phyloP scores from a whole-genome alignment of 1,140 invertebrate genomes.

The Heliconius hermathena region DNA sequence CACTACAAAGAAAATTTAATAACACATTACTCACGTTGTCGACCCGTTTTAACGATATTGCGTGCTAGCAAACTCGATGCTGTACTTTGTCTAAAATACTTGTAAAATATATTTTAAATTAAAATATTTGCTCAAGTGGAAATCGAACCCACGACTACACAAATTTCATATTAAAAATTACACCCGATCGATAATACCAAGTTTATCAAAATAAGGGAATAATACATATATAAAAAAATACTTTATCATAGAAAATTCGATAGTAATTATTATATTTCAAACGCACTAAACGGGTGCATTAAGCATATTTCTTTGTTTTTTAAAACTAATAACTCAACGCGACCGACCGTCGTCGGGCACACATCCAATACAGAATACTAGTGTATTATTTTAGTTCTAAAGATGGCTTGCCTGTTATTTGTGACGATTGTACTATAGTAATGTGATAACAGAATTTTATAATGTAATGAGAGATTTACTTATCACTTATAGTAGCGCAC shows the following conservation, averaged over 20 bases:
- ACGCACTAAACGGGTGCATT: background rate
- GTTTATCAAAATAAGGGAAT: too few species aligned
- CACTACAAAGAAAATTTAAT: background rate
- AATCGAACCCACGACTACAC: background rate
- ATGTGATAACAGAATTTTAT: background rate
- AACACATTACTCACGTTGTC: background rate
- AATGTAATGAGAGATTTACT: background rate
- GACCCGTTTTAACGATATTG: background rate
- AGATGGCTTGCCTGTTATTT: conserved; percentile 14
- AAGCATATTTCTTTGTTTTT: conserved; percentile 17
- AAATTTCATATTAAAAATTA: background rate
- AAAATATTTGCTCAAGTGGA: background rate
- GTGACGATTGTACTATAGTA: background rate
- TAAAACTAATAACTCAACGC: conserved; percentile 20
- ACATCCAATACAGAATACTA: conserved; percentile 34
- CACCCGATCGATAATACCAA: too few species aligned
- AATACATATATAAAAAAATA: too few species aligned
- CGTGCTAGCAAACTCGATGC: background rate
- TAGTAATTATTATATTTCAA: background rate
- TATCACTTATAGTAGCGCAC: background rate
- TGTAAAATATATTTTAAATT: background rate
- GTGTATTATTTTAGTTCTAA: conserved; percentile 19
- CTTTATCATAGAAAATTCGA: background rate
- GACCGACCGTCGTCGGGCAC: conserved; percentile 30
- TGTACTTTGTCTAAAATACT: background rate